phyloP scores from a whole-genome alignment of 2,888 invertebrate species.

The Bembecia ichneumoniformis region DNA sequence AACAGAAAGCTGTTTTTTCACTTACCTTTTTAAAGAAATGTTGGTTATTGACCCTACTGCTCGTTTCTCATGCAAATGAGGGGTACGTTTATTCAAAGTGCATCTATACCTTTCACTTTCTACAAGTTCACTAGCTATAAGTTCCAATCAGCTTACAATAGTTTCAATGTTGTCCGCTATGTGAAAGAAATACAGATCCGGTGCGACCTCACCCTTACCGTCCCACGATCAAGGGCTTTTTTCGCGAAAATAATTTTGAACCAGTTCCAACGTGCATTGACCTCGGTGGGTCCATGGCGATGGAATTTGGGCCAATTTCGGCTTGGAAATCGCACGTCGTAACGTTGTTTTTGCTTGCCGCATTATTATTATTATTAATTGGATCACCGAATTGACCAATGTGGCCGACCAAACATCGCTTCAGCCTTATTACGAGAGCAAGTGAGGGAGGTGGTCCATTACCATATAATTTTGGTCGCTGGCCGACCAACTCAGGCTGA shows the following conservation, averaged over 20 bases:
- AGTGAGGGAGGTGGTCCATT: conserved; percentile 19
- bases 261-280: conserved; percentile 51
- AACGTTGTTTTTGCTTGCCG: conserved; percentile 50
- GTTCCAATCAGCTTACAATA: neutral
- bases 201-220: conserved; percentile 7
- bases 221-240: conserved; percentile 43
- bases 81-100: neutral
- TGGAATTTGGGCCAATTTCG: conserved; percentile 60
- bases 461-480: conserved; percentile 15
- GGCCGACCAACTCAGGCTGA: conserved; percentile 33
- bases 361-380: conserved; percentile 66
- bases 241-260: conserved; percentile 50
- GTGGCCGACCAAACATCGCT: conserved; percentile 6
- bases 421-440: conserved; percentile 29
- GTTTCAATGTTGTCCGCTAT: neutral
- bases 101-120: neutral
- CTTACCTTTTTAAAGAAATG: too few relatives aligned
- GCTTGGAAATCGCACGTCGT: conserved; percentile 59
- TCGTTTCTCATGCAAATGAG: neutral
- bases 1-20: too few relatives aligned
- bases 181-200: neutral
- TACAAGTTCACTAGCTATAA: neutral
- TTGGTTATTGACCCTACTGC: too few relatives aligned
- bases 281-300: conserved; percentile 31
- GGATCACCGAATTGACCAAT: conserved; percentile 36